These are phyloP conservation scores for roundworm (Caenorhabditis elegans) DNA, from an alignment of 1,140 invertebrate genomes.

Conservation along the genomic window DNA sequence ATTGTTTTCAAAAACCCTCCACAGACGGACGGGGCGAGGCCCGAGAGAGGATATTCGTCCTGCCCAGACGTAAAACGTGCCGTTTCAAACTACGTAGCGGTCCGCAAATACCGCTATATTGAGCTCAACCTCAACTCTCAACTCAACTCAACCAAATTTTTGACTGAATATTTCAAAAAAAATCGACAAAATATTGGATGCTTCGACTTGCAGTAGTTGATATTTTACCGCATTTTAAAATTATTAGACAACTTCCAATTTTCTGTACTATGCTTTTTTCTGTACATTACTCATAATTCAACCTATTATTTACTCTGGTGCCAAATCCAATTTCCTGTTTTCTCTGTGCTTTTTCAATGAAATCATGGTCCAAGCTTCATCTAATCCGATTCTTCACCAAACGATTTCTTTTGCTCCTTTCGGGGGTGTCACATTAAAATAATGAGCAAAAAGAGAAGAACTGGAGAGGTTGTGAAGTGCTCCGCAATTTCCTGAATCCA, in stretches of 20 bases:
- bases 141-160: too few species aligned
- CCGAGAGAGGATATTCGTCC: too few species aligned
- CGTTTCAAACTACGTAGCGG: too few species aligned
- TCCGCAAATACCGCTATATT: too few species aligned
- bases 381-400: slow-evolving; percentile 17
- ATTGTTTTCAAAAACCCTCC: too few species aligned
- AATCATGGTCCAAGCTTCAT: neutral
- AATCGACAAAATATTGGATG: too few species aligned
- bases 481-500: slow-evolving; percentile 19
- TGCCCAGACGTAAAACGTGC: too few species aligned
- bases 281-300: neutral
- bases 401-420: neutral
- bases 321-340: slow-evolving; percentile 23
- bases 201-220: too few species aligned
- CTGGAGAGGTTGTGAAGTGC: slow-evolving; percentile 25
- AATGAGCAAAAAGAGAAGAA: slow-evolving; percentile 2
- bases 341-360: slow-evolving; percentile 13
- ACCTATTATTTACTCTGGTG: neutral
- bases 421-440: slow-evolving; percentile 31
- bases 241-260: neutral
- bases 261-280: neutral
- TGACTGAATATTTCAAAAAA: too few species aligned
- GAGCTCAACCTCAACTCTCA: too few species aligned
- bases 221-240: too few species aligned
- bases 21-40: too few species aligned